Conservation (phyloP, 2,888 invertebrate species). For the Diaprepes abbreviatus region DNA sequence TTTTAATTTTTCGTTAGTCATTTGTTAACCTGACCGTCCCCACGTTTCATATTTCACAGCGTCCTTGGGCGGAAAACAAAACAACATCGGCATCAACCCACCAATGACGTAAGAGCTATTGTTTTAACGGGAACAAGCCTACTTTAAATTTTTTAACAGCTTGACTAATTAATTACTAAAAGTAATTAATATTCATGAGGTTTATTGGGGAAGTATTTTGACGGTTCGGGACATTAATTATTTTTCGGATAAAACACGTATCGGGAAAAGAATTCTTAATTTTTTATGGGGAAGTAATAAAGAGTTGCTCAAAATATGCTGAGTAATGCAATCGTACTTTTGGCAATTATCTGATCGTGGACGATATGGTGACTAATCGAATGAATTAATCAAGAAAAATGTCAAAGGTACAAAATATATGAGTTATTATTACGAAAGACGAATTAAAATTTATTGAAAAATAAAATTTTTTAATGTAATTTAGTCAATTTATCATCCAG, state of each 20-base stretch:
- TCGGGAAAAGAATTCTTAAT: too few relatives aligned
- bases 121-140: conserved; percentile 22
- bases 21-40: conserved; percentile 24
- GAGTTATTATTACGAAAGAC: too few relatives aligned
- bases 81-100: conserved; percentile 16
- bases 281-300: too few relatives aligned
- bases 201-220: conserved; percentile 10
- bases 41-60: conserved; percentile 33
- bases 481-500: too few relatives aligned
- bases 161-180: conserved; percentile 19
- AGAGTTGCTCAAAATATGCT: too few relatives aligned
- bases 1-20: background rate
- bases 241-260: background rate
- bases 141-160: conserved; percentile 21
- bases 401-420: too few relatives aligned
- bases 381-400: too few relatives aligned
- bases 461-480: too few relatives aligned
- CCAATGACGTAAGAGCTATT: conserved; percentile 30
- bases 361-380: too few relatives aligned
- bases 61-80: conserved; percentile 26
- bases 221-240: background rate
- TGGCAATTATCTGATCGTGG: too few relatives aligned
- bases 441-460: too few relatives aligned
- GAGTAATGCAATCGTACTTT: too few relatives aligned
- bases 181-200: conserved; percentile 16